Evolutionary conservation across 2,113 vertebrate genomes (phyloP).

Genomic region (Nansenia antarctica): DNA sequence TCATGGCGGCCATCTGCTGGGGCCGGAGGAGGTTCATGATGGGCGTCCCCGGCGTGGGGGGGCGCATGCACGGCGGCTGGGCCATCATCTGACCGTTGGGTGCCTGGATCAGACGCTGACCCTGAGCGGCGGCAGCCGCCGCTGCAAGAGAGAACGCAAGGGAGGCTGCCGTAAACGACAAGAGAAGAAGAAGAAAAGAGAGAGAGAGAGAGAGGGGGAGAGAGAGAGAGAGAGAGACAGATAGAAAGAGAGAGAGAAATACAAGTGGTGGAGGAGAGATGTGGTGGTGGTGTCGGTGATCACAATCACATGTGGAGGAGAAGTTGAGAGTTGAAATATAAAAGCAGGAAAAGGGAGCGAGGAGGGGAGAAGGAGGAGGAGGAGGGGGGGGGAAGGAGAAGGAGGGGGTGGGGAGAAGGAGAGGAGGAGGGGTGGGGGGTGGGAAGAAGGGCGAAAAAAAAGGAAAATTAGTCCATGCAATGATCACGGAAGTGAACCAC

Average conservation of each 20-base stretch:
- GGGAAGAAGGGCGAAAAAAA: constrained; percentile 56
- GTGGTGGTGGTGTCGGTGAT: constrained; percentile 42
- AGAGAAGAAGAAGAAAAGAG: constrained; percentile 23
- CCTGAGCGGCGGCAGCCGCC: constrained; percentile 79
- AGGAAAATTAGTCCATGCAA: constrained; percentile 85
- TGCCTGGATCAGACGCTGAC: constrained; percentile 75
- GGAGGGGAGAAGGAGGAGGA: constrained; percentile 37
- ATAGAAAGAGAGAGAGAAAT: constrained; percentile 47
- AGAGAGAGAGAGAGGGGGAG: background rate
- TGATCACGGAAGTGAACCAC: constrained; percentile 78
- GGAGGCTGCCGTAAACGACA: constrained; percentile 81
- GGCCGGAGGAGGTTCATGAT: constrained; percentile 84
- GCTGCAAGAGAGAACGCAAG: constrained; percentile 88
- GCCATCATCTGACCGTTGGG: constrained; percentile 75
- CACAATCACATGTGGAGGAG: constrained; percentile 63
- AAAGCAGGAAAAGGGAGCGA: constrained; percentile 32
- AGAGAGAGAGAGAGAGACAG: constrained; percentile 8
- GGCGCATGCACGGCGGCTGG: constrained; percentile 65
- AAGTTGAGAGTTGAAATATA: constrained; percentile 46
- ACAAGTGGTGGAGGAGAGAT: background rate
- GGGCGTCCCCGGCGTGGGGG: constrained; percentile 71
- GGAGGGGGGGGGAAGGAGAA: constrained; percentile 26
- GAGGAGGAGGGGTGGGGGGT: constrained; percentile 31
- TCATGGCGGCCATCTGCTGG: constrained; percentile 77
- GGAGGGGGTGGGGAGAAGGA: constrained; percentile 27